These are phyloP conservation scores for Salmo trutta DNA, from an alignment of 2,797 vertebrate species.

Conservation along the genomic window DNA sequence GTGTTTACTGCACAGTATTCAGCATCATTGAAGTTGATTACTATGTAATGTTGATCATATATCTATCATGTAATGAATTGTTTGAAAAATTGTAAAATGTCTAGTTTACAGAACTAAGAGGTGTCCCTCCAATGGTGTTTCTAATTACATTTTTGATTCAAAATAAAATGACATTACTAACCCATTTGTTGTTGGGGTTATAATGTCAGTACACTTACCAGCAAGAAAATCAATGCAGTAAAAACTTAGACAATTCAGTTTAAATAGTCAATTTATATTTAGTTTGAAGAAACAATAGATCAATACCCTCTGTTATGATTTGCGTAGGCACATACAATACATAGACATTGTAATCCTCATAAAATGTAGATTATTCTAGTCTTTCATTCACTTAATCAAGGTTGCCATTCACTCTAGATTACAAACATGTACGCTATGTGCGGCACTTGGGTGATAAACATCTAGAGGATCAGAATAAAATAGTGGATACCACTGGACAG, in stretches of 20 bases:
- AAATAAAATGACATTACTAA: constrained; percentile 14
- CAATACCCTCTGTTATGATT: background rate
- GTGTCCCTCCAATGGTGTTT: background rate
- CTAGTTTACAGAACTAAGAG: constrained; percentile 1
- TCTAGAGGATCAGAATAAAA: no score
- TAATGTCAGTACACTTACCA: background rate
- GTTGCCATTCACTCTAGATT: no score
- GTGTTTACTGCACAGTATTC: background rate
- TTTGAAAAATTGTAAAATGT: background rate
- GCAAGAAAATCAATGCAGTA: background rate
- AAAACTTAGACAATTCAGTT: background rate
- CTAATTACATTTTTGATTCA: background rate
- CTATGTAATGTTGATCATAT: background rate
- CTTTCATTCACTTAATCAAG: no score
- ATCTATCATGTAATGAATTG: background rate
- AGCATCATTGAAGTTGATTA: constrained; percentile 5
- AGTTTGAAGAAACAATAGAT: background rate
- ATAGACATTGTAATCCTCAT: background rate
- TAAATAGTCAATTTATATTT: background rate
- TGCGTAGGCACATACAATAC: background rate
- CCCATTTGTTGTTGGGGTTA: background rate
- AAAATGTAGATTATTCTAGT: background rate
- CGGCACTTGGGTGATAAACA: no score
- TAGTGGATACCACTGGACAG: no score
- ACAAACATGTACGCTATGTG: no score